Evolutionary conservation across 1,140 invertebrate species (phyloP).

Genomic region (Drosophila punjabiensis): DNA sequence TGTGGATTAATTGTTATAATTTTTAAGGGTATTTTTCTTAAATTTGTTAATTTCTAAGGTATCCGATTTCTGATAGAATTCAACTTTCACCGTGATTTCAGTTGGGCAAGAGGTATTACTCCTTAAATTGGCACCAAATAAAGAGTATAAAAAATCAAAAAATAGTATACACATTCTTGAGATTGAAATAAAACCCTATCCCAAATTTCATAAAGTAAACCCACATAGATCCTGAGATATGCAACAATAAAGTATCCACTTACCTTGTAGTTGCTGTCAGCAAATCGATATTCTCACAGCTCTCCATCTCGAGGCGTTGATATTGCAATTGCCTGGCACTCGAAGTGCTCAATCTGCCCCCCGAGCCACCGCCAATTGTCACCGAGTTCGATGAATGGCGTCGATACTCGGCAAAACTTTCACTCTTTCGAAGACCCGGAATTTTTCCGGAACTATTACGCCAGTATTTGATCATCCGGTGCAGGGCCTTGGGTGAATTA

Average conservation of each 20-base stretch:
- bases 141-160: accelerated
- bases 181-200: background rate
- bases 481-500: constrained; percentile 59
- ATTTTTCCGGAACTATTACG: constrained; percentile 72
- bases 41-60: no score
- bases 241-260: constrained; percentile 17
- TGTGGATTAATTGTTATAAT: background rate
- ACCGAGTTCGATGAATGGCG: constrained; percentile 44
- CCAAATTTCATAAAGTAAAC: background rate
- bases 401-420: constrained; percentile 77
- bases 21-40: no score
- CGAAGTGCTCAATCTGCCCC: constrained; percentile 36
- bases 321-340: constrained; percentile 63
- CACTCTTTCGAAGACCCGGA: constrained; percentile 71
- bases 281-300: constrained; percentile 69
- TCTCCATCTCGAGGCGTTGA: constrained; percentile 76
- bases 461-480: constrained; percentile 80
- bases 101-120: background rate
- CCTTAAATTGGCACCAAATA: background rate
- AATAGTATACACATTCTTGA: background rate
- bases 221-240: background rate
- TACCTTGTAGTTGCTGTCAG: constrained; percentile 65
- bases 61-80: background rate
- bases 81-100: background rate
- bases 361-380: constrained; percentile 8